These are phyloP conservation scores for Perca flavescens DNA, from an alignment of 2,113 vertebrate species.

Conservation along the genomic window DNA sequence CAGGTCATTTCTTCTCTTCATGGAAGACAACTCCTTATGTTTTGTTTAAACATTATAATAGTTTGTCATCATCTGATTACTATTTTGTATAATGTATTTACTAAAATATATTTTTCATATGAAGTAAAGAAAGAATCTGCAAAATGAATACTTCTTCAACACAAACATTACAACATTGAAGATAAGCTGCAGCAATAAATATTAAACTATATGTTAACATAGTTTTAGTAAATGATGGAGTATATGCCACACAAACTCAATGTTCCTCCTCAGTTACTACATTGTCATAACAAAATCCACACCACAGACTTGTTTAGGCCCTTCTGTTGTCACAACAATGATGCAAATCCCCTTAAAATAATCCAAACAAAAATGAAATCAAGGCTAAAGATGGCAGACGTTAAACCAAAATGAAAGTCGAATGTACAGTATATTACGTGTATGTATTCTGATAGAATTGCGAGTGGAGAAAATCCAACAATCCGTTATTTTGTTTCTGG, in stretches of 20 bases:
- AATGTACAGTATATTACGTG: conserved; percentile 10
- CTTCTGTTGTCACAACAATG: conserved; percentile 13
- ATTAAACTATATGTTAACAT: conserved; percentile 15
- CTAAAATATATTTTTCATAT: conserved; percentile 18
- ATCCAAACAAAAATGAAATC: background rate
- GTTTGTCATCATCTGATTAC: conserved; percentile 11
- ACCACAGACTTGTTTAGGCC: background rate
- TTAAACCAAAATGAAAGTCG: conserved; percentile 13
- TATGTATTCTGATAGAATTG: background rate
- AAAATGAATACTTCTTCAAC: conserved; percentile 1
- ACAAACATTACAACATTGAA: background rate
- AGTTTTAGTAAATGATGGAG: background rate
- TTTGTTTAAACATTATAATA: conserved; percentile 2
- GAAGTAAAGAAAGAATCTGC: conserved; percentile 15
- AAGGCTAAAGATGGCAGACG: background rate
- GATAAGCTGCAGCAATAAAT: conserved; percentile 16
- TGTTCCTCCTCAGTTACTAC: background rate
- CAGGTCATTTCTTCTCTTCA: conserved; percentile 11
- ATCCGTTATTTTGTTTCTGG: conserved; percentile 44
- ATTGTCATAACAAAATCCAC: background rate
- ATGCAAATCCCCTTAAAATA: background rate
- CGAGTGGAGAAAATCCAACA: conserved; percentile 1
- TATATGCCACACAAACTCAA: background rate
- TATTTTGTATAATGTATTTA: background rate
- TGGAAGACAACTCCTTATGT: conserved; percentile 8